Conservation (phyloP, 1,140 invertebrate species). For the Pseudoatta argentina region DNA sequence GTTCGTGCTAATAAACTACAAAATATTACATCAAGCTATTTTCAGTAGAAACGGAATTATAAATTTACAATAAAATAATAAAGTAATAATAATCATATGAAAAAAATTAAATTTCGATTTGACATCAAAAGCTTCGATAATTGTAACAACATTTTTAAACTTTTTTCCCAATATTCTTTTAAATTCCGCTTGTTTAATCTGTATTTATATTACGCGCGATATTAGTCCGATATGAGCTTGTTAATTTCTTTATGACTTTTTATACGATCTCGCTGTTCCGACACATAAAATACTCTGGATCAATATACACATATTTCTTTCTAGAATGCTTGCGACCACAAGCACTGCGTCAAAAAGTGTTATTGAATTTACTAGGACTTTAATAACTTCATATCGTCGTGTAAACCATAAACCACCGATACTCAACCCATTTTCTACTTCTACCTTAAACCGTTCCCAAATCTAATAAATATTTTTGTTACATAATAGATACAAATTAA, state of each 20-base stretch:
- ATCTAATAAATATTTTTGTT: background rate
- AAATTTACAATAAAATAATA: too few species aligned
- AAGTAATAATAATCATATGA: too few species aligned
- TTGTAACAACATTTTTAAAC: background rate
- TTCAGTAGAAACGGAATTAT: too few species aligned
- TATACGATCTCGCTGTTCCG: background rate
- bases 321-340: background rate
- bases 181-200: background rate
- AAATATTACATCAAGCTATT: too few species aligned
- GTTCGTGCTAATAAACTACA: too few species aligned
- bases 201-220: too few species aligned
- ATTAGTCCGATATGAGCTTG: background rate
- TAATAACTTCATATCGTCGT: slow-evolving; percentile 21
- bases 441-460: background rate
- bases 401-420: background rate
- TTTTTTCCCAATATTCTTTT: background rate
- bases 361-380: slow-evolving; percentile 16
- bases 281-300: background rate
- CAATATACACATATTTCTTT: background rate
- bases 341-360: background rate
- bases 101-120: background rate
- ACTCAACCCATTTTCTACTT: background rate
- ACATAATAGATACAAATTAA: background rate
- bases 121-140: background rate
- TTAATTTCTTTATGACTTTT: background rate